Evolutionary conservation across 2,888 invertebrate genomes (phyloP), one percentile per base, ranked within the genome.

Genomic region (Lissonota sp.): DNA sequence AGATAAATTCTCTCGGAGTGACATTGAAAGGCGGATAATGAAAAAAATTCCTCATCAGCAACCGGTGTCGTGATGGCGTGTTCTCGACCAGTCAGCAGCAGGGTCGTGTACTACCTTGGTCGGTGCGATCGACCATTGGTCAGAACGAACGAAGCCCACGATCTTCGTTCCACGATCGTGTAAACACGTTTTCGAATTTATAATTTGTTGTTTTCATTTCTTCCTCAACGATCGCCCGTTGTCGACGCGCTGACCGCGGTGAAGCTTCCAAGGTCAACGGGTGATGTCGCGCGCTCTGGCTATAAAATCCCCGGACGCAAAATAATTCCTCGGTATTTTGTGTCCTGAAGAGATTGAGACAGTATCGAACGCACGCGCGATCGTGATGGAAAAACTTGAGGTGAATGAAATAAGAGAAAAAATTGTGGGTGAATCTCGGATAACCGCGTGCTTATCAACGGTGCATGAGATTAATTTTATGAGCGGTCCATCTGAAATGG

Each of bases 321-420:
- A 82, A 78, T 64, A 14, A 53, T 82, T 82, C 66, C 58, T 51
- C 44, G 71, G 78, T 82, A 75, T 82, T 78, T 83, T 80, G 63
- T 79, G 58, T 75, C 80, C 60, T 73, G 71, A 37, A 58, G 37
- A 66, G 58, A 49, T 79, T 70, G 44, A 14, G 39, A 44, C 67
- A 60, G 16, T 40, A 74, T 64, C 64, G 51, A n/a, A 53, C 26
- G 26, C 26, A 3, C 42, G 51, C 55, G 26, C 66, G 69, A 74
- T 16, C 62, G 85, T 89, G 88, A 87, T 82, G 70, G 87, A 89
- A 79, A 86, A 88, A 5, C 79, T 90, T 1, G 84, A 91, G 91
- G 91, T 91, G 86, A 26, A 26, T 26, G 26, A 3, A 26, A 26
- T n/a, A n/a, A n/a, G n/a, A n/a, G n/a, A n/a, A n/a, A n/a, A n/a